Evolutionary conservation across 2,888 invertebrate genomes (phyloP).

Genomic region (Ceriagrion tenellum): DNA sequence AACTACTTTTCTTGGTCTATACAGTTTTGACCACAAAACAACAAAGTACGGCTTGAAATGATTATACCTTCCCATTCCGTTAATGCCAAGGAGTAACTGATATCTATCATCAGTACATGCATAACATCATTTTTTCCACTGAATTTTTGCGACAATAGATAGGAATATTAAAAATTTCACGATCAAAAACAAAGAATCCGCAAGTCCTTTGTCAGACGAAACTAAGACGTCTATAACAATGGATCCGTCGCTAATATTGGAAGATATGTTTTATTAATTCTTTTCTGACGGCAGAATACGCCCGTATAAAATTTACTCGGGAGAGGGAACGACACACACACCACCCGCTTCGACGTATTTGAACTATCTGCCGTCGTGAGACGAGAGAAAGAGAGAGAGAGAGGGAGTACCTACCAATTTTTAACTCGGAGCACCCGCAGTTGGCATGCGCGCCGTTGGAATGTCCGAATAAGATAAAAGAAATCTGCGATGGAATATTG

Average conservation of each 20-base stretch:
- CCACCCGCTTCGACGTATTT: not conserved
- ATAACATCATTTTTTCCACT: too few species aligned
- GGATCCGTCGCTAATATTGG: not conserved
- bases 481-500: slow-evolving; percentile 30
- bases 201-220: not conserved
- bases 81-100: too few species aligned
- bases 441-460: not conserved
- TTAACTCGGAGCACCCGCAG: not conserved
- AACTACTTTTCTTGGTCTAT: too few species aligned
- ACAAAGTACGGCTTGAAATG: too few species aligned
- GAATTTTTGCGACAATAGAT: not conserved
- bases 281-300: not conserved
- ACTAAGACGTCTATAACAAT: not conserved
- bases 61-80: too few species aligned
- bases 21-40: too few species aligned
- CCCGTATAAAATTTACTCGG: not conserved
- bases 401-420: not conserved
- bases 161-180: not conserved
- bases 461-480: slow-evolving; percentile 19
- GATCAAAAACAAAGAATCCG: not conserved
- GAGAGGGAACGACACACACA: not conserved
- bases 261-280: not conserved
- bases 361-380: not conserved
- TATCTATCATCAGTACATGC: too few species aligned
- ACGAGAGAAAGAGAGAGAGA: not conserved